Conservation (phyloP, 2,113 vertebrate species). For the Tachysurus fulvidraco region DNA sequence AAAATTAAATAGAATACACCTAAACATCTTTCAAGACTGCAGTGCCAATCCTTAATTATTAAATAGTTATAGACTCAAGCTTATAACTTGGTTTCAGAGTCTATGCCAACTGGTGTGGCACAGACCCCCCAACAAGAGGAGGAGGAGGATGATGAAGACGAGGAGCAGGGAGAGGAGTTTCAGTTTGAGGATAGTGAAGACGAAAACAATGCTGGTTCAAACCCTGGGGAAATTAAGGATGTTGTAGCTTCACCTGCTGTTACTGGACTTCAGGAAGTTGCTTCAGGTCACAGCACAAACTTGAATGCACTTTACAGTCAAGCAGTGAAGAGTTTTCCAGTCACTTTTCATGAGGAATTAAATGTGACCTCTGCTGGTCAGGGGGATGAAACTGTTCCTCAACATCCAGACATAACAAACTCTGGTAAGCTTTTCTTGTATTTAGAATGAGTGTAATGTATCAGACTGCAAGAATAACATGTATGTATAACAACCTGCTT, state of each 20-base stretch:
- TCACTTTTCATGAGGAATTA: not conserved
- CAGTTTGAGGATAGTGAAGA: slow-evolving; percentile 59
- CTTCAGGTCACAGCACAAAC: not conserved
- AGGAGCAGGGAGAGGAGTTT: slow-evolving; percentile 57
- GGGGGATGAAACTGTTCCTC: slow-evolving; percentile 34
- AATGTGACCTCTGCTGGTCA: slow-evolving; percentile 45
- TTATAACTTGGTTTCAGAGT: slow-evolving; percentile 41
- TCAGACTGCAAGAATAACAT: not conserved
- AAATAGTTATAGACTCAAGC: not conserved
- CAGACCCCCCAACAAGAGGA: slow-evolving; percentile 49
- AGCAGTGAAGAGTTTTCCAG: slow-evolving; percentile 26
- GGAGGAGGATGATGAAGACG: slow-evolving; percentile 53
- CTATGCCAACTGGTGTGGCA: slow-evolving; percentile 37
- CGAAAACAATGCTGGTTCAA: slow-evolving; percentile 24
- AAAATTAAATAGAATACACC: not conserved
- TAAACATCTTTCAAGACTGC: not conserved
- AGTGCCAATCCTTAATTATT: not conserved
- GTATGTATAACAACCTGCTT: not conserved
- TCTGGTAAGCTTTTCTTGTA: slow-evolving; percentile 30
- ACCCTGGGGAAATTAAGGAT: slow-evolving; percentile 14
- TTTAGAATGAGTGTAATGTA: not conserved
- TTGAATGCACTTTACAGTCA: slow-evolving; percentile 52
- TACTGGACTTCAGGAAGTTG: slow-evolving; percentile 12
- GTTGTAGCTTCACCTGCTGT: slow-evolving; percentile 8
- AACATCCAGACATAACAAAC: not conserved